Evolutionary conservation across 2,888 invertebrate genomes (phyloP), one percentile per base, ranked within the genome.

Genomic region (Amblyjoppa fuscipennis): DNA sequence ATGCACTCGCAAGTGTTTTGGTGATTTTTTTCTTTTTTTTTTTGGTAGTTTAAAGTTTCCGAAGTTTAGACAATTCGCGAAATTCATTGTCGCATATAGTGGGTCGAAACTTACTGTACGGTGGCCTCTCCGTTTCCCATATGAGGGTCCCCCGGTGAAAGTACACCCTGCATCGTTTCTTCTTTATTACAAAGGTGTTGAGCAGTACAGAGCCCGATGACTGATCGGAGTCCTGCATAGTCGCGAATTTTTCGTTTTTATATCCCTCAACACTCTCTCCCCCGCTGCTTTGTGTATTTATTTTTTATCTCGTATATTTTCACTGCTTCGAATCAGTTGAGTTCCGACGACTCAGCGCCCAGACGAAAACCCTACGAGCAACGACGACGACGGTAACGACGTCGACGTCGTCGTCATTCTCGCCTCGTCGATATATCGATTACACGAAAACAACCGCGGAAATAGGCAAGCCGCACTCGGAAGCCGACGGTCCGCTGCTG

Each of bases 121-220:
- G 95, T 78, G 95, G 94, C 88, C 95, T 94, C 88, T 95, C 95
- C 69, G 95, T 95, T 91, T 96, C 96, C 96, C 96, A 96, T 70
- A 96, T 95, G 82, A 96, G 93, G 78, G 95, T 95, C 87, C 95
- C 95, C 76, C 95, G 95, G 92, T 96, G 96, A 88, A 96, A 95
- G 92, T 96, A 95, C 20, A 96, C 96, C 85, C 95, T 95, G 91
- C 95, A 95, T 89, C 95, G 95, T 93, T 96, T 96, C 91, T 96
- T 96, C 87, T 95, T 95, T 82, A 95, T 95, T 70, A 95, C 93
- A 93, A 96, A 96, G 87, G 95, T 96, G 89, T 95, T 95, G 34
- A 96, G 92, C 13, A 94, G 90, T 53, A 94, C 94, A 38, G 94
- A 89, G 78, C 92, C 92, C 49, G 91, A 92, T 51, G 90, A 86